Percentiles rank a stretch among this genome's conserved stretches.
Evolutionary conservation across 2,797 vertebrate species (phyloP).

Genomic region (Nasua narica): DNA sequence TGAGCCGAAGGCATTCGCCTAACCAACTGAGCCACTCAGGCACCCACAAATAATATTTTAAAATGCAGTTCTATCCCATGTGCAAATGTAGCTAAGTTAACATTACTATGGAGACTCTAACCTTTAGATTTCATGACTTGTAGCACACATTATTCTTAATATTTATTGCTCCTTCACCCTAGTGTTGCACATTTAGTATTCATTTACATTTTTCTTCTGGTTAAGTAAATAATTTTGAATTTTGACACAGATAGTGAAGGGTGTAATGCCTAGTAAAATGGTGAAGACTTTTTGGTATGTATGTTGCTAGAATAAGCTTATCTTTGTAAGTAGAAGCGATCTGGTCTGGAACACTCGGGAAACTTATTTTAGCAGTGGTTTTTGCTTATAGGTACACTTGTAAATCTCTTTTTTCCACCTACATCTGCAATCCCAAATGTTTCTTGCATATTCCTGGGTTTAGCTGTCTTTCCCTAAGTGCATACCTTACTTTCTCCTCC

Average conservation of each 20-base stretch:
- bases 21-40: not conserved
- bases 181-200: not conserved
- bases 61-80: slow-evolving; percentile 10
- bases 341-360: not conserved
- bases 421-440: not conserved
- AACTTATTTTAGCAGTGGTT: not conserved
- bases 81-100: slow-evolving; percentile 2
- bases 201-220: slow-evolving; percentile 48
- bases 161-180: slow-evolving; percentile 51
- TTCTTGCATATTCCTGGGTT: not conserved
- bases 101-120: slow-evolving; percentile 33
- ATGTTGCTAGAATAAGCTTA: slow-evolving; percentile 4
- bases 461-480: slow-evolving; percentile 11
- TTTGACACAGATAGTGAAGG: slow-evolving; percentile 48
- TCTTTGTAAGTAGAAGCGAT: not conserved
- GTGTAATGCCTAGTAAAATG: slow-evolving; percentile 25
- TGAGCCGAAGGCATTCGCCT: no score
- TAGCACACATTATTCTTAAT: slow-evolving; percentile 42
- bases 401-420: not conserved
- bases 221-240: slow-evolving; percentile 53
- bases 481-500: not conserved
- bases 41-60: slow-evolving; percentile 34
- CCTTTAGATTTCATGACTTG: slow-evolving; percentile 53
- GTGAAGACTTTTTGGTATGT: not conserved
- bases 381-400: not conserved